A percentile compares a stretch with the other conserved stretches of the same genome.
Evolutionary conservation across 2,888 invertebrate genomes (phyloP).

Genomic region (Dromius quadrimaculatus): DNA sequence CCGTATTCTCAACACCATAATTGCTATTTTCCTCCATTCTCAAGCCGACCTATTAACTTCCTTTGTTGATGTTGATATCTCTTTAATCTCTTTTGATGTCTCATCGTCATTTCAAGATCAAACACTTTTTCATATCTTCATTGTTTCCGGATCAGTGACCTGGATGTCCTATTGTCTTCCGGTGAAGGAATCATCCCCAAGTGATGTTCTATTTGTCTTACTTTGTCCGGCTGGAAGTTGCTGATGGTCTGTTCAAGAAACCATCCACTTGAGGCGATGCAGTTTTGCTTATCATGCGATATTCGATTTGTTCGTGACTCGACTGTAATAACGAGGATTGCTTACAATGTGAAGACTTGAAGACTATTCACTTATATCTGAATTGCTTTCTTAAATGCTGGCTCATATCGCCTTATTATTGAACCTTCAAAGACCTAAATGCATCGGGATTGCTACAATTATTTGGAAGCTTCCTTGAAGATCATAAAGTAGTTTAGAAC

Average conservation of each 20-base stretch:
- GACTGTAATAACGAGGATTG: slow-evolving; percentile 25
- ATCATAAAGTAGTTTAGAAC: too few species aligned
- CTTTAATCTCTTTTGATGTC: too few species aligned
- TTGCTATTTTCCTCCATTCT: slow-evolving; percentile 10
- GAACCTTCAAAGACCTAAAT: too few species aligned
- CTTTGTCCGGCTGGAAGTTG: slow-evolving; percentile 13
- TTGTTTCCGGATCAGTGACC: slow-evolving; percentile 3
- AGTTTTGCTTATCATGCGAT: slow-evolving; percentile 26
- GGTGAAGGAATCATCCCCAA: not conserved
- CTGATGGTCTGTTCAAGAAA: slow-evolving; percentile 29
- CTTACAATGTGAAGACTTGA: too few species aligned
- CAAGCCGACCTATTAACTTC: slow-evolving; percentile 13
- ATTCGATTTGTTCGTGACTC: slow-evolving; percentile 33
- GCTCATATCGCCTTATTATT: slow-evolving; percentile 11
- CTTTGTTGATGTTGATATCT: not conserved
- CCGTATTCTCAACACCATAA: not conserved
- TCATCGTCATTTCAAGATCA: too few species aligned
- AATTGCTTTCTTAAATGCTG: slow-evolving; percentile 3
- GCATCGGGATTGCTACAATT: too few species aligned
- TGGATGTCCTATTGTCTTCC: slow-evolving; percentile 3
- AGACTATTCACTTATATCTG: slow-evolving; percentile 1
- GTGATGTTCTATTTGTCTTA: slow-evolving; percentile 16
- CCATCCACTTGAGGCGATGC: not conserved
- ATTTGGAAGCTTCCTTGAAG: too few species aligned
- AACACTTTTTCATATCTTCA: too few species aligned